Conservation (phyloP, 2,113 vertebrate species). For the Gobiocypris rarus region DNA sequence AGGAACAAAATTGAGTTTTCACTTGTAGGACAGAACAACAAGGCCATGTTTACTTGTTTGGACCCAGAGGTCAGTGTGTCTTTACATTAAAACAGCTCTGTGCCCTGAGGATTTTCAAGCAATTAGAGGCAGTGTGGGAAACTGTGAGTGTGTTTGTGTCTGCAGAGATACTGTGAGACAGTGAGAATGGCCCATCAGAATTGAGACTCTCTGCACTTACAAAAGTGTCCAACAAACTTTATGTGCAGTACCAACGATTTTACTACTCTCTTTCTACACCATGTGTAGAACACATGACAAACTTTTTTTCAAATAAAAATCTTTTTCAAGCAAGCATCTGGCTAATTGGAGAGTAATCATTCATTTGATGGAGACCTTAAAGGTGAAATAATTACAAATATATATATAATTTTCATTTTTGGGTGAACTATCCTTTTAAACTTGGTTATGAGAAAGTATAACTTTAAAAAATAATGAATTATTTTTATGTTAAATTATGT, state of each 20-base stretch:
- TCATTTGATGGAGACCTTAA: neutral
- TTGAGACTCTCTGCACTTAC: neutral
- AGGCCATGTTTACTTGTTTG: neutral
- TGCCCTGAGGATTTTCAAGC: slow-evolving; percentile 38
- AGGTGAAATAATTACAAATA: neutral
- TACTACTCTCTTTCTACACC: neutral
- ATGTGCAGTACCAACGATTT: too few relatives aligned
- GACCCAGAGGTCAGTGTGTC: slow-evolving; percentile 29
- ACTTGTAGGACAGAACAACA: neutral
- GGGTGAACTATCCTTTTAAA: too few relatives aligned
- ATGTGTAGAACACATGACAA: neutral
- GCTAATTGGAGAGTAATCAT: neutral
- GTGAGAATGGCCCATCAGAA: slow-evolving; percentile 51
- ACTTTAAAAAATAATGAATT: too few relatives aligned
- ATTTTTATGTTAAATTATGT: too few relatives aligned
- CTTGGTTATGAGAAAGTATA: too few relatives aligned
- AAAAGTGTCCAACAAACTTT: neutral
- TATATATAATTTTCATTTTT: too few relatives aligned
- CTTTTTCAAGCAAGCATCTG: neutral
- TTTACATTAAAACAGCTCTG: slow-evolving; percentile 62
- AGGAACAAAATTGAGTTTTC: neutral
- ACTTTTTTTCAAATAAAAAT: neutral
- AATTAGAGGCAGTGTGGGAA: slow-evolving; percentile 11
- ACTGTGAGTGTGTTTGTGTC: slow-evolving; percentile 25
- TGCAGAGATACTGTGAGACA: slow-evolving; percentile 41